Percentiles rank a stretch among this genome's conserved stretches.
Conservation (phyloP, 2,797 vertebrate genomes). For the Spea hammondii region DNA sequence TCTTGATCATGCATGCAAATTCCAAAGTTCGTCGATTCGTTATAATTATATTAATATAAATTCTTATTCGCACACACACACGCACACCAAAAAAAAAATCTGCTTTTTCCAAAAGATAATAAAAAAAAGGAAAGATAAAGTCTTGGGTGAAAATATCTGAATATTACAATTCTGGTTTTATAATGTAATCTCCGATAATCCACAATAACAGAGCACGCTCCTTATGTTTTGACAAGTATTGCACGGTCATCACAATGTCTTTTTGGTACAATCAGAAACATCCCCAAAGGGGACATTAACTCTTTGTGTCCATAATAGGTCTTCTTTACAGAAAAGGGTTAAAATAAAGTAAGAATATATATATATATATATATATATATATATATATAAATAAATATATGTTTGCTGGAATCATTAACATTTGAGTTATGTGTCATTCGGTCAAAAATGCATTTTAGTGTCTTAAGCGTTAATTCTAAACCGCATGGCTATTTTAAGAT, state of each 20-base stretch:
- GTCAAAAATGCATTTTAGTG: too few relatives aligned
- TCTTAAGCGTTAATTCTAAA: too few relatives aligned
- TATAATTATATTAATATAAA: slow-evolving; percentile 47
- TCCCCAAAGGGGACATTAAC: too few relatives aligned
- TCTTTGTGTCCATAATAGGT: too few relatives aligned
- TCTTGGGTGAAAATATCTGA: background rate
- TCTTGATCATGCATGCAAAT: slow-evolving; percentile 81
- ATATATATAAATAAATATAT: too few relatives aligned
- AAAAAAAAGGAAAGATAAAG: slow-evolving; percentile 22
- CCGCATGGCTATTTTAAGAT: too few relatives aligned
- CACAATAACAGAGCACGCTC: background rate
- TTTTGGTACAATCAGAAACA: background rate
- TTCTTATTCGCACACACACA: background rate
- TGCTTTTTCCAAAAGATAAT: slow-evolving; percentile 60
- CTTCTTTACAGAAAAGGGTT: too few relatives aligned
- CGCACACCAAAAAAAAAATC: slow-evolving; percentile 58
- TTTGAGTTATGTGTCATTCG: too few relatives aligned
- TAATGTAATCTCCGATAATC: background rate
- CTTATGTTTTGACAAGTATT: background rate
- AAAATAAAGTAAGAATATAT: too few relatives aligned
- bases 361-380: too few relatives aligned
- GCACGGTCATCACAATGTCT: background rate
- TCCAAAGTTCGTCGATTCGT: slow-evolving; percentile 66
- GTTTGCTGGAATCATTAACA: too few relatives aligned
- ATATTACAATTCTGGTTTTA: background rate